Conservation (phyloP, 2,888 invertebrate species). For the Amphipoea oculea region DNA sequence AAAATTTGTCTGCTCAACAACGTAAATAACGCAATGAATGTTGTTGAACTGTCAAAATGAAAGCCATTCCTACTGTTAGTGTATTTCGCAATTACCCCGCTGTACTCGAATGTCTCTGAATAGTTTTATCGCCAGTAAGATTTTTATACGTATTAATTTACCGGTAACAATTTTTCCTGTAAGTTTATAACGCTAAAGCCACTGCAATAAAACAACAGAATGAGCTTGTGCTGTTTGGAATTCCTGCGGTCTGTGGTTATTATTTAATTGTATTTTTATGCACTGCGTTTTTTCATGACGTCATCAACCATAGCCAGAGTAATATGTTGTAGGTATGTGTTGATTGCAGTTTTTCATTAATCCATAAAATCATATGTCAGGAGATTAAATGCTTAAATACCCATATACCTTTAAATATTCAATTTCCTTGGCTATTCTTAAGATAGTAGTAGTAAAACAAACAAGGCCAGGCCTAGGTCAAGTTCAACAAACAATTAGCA, state of each 20-base stretch:
- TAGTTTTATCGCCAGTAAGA: slow-evolving; percentile 5
- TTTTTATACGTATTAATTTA: neutral
- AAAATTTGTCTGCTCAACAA: neutral
- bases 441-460: slow-evolving; percentile 18
- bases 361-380: neutral
- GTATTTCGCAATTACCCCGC: too few species aligned
- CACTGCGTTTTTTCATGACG: neutral
- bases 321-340: neutral
- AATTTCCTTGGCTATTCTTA: neutral
- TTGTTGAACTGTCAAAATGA: neutral
- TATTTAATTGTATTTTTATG: slow-evolving; percentile 6
- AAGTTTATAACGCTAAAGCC: neutral
- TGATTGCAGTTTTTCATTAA: slow-evolving; percentile 4
- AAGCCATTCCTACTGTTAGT: neutral
- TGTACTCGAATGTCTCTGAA: slow-evolving; percentile 3
- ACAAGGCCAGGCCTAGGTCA: slow-evolving; percentile 48
- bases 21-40: neutral
- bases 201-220: slow-evolving; percentile 34
- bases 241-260: slow-evolving; percentile 40
- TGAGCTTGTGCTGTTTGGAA: slow-evolving; percentile 27
- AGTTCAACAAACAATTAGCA: slow-evolving; percentile 54
- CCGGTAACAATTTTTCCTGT: neutral
- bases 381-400: neutral
- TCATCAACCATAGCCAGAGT: slow-evolving; percentile 14
- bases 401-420: neutral